Percentiles rank a stretch among this genome's conserved stretches.
phyloP scores from a whole-genome alignment of 1,140 invertebrate species.

The Cataglyphis hispanica region DNA sequence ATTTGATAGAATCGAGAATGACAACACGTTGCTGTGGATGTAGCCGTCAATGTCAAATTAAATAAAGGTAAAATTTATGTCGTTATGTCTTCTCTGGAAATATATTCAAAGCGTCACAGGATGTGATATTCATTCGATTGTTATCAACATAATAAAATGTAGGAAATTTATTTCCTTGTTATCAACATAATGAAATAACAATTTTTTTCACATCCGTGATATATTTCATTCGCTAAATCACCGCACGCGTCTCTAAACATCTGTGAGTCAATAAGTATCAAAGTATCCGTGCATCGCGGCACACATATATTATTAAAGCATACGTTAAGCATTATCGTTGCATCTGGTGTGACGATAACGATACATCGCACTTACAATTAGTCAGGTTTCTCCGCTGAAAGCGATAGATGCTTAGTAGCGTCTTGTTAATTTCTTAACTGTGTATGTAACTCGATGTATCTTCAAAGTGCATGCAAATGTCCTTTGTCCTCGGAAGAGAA shows the following conservation, averaged over 20 bases:
- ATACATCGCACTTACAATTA: conserved; percentile 23
- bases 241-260: neutral
- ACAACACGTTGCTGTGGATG: neutral
- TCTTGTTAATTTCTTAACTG: conserved; percentile 41
- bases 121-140: neutral
- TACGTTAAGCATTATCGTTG: conserved; percentile 25
- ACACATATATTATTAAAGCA: neutral
- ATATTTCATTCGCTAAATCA: neutral
- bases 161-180: too few relatives aligned
- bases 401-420: conserved; percentile 30
- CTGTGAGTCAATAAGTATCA: neutral
- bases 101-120: neutral
- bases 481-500: conserved; percentile 20
- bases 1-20: neutral
- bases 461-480: conserved; percentile 40
- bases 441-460: conserved; percentile 40
- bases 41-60: neutral
- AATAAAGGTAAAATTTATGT: neutral
- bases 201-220: neutral
- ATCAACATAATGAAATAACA: neutral
- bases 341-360: conserved; percentile 20
- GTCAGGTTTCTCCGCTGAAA: conserved; percentile 26
- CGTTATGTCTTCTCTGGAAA: neutral
- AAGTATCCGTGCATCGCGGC: neutral
- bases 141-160: neutral